Evolutionary conservation across 1,140 invertebrate genomes (phyloP).

Genomic region (Lethrus apterus): DNA sequence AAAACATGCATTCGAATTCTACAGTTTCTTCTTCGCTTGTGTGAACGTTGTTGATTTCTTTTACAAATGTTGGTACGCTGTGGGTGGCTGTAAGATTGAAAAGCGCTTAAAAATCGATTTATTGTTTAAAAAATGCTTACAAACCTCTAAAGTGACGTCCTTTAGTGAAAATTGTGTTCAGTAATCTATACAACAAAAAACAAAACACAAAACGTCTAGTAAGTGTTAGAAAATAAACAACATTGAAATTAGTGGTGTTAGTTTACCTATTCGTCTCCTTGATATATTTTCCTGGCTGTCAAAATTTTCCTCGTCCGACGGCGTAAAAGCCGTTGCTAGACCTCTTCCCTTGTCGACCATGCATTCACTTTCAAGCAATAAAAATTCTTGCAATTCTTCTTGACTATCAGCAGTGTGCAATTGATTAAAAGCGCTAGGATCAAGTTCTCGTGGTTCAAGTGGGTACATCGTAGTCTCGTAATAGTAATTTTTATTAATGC

Average conservation of each 20-base stretch:
- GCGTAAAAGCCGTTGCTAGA: conserved; percentile 43
- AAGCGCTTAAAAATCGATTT: background rate
- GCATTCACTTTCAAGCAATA: conserved; percentile 56
- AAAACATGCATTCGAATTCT: conserved; percentile 68
- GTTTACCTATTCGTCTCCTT: conserved; percentile 8
- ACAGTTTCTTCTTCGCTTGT: conserved; percentile 66
- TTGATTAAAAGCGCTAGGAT: conserved; percentile 50
- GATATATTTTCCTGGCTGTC: background rate
- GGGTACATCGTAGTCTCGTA: conserved; percentile 44
- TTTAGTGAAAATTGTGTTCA: conserved; percentile 5
- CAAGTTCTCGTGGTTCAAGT: conserved; percentile 52
- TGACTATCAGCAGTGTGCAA: conserved; percentile 54
- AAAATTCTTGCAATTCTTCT: conserved; percentile 59
- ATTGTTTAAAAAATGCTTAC: background rate
- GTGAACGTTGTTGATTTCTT: conserved; percentile 68
- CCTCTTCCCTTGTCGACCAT: conserved; percentile 45
- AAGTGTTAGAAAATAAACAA: background rate
- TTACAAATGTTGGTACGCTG: conserved; percentile 70
- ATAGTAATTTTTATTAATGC: conserved; percentile 21
- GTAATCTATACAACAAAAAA: conserved; percentile 13
- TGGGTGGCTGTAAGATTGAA: conserved; percentile 56
- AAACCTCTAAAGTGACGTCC: conserved; percentile 1
- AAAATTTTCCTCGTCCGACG: conserved; percentile 7
- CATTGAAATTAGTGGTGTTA: conserved; percentile 8
- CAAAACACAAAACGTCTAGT: conserved; percentile 9